Evolutionary conservation across 1,140 invertebrate species (phyloP).

Genomic region (Papilio machaon): DNA sequence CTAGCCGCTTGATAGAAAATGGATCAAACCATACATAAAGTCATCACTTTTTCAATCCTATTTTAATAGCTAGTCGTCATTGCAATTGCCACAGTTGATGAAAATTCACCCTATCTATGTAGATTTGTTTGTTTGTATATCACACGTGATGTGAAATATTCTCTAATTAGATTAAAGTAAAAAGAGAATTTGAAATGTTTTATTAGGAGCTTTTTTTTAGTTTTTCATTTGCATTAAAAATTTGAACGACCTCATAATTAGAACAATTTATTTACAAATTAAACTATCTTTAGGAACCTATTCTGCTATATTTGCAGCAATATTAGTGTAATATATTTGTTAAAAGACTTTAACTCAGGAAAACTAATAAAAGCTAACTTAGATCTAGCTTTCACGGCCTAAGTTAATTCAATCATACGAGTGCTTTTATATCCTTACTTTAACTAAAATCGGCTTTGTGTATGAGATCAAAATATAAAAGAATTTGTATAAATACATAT

Average conservation of each 20-base stretch:
- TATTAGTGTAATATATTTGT: no score
- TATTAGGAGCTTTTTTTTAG: background rate
- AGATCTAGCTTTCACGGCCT: no score
- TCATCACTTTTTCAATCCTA: background rate
- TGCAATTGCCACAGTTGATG: background rate
- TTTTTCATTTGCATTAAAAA: background rate
- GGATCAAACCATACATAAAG: background rate
- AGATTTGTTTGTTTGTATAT: background rate
- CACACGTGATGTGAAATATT: background rate
- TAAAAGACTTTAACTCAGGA: no score
- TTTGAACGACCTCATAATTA: background rate
- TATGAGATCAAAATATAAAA: background rate
- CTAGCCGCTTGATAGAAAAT: background rate
- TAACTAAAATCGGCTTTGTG: no score
- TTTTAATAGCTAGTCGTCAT: background rate
- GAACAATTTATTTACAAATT: background rate
- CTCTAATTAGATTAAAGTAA: background rate
- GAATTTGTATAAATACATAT: background rate
- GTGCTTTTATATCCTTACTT: no score
- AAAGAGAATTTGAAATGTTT: background rate
- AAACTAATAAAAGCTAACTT: no score
- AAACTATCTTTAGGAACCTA: background rate
- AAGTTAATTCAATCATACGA: no score
- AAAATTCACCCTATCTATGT: background rate
- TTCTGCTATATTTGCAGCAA: no score